Percentiles rank a stretch among this genome's conserved stretches.
These are phyloP conservation scores for Limnephilus marmoratus DNA, from an alignment of 2,888 invertebrate genomes.

Conservation along the genomic window DNA sequence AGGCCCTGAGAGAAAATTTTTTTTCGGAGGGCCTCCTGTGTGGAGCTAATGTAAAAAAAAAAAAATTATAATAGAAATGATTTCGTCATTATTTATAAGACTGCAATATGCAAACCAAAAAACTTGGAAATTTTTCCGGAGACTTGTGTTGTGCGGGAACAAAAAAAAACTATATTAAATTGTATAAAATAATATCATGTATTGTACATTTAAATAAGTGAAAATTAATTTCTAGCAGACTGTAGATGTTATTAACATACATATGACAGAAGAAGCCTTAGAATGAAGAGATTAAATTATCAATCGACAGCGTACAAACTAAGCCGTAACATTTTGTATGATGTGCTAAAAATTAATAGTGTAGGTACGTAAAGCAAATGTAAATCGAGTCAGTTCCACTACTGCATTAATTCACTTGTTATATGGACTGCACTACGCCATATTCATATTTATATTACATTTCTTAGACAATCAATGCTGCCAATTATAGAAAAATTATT, in stretches of 20 bases:
- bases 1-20: too few species aligned
- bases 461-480: too few species aligned
- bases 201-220: background rate
- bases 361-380: background rate
- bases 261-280: background rate
- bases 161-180: background rate
- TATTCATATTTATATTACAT: too few species aligned
- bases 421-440: too few species aligned
- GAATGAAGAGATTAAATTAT: background rate
- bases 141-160: background rate
- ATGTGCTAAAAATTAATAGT: background rate
- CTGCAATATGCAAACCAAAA: background rate
- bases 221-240: background rate
- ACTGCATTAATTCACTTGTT: background rate
- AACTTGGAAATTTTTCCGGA: background rate
- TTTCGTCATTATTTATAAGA: background rate
- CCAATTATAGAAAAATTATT: too few species aligned
- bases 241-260: background rate
- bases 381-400: background rate
- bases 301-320: background rate
- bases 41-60: too few species aligned
- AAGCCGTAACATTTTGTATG: background rate
- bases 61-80: background rate
- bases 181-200: background rate
- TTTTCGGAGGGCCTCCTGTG: too few species aligned